Evolutionary conservation across 2,888 invertebrate species (phyloP).

Genomic region (Metallyticus violacea): DNA sequence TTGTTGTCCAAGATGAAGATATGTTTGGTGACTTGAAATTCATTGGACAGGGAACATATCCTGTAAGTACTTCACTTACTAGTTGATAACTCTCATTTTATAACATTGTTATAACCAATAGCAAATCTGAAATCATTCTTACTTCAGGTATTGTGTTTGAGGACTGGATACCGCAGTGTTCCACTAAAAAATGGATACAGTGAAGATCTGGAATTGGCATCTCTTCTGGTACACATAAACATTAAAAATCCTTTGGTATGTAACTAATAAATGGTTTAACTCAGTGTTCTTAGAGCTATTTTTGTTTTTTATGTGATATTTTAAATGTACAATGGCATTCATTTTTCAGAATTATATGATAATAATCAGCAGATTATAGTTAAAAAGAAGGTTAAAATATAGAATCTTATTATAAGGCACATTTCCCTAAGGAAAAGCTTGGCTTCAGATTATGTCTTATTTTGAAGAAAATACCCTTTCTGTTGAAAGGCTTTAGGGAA

Average conservation of each 20-base stretch:
- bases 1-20: conserved; percentile 92
- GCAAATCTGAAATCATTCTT: neutral
- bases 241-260: conserved; percentile 51
- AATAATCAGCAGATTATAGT: neutral
- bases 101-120: neutral
- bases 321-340: no score
- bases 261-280: no score
- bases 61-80: conserved; percentile 53
- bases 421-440: no score
- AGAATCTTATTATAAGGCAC: neutral
- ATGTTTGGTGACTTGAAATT: conserved; percentile 97
- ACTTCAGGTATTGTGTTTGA: conserved; percentile 64
- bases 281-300: no score
- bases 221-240: conserved; percentile 78
- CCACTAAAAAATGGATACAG: conserved; percentile 85
- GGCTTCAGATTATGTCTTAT: no score
- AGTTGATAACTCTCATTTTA: conserved; percentile 34
- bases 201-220: conserved; percentile 89
- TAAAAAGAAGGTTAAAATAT: neutral
- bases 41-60: conserved; percentile 93
- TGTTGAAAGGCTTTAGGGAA: no score
- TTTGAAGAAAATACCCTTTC: no score
- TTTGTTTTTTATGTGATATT: neutral
- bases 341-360: neutral
- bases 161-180: conserved; percentile 88